Base-by-base conservation (phyloP, 2,888 invertebrate genomes). In the Ecliptopera silaceata region DNA sequence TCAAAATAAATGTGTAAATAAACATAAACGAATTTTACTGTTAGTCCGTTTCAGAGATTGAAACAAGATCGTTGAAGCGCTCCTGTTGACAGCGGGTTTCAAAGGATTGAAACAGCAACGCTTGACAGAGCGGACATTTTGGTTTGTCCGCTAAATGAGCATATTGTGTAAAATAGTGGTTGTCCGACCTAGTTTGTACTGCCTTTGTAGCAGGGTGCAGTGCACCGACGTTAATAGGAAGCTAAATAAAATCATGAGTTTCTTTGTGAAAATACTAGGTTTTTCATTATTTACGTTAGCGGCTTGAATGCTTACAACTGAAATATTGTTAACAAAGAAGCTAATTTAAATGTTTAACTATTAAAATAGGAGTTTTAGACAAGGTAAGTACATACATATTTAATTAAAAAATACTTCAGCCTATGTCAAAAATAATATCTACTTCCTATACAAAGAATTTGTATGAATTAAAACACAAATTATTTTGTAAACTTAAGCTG, bases 121-220 rank as follows among this genome's bases (percentile, higher is more conserved):
- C n/a, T 26, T 6, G 26, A 8, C 6, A 26, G 8, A 26, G 8
- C 13, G 34, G 34, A 36, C 36, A 15, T 15, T 36, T 10, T 3
- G 2, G 10, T 41, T 44, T 13, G 29, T 34, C 52, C 48, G 53
- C 49, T 53, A 15, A 2, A 4, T 52, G 11, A 8, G 34, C 45
- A 43, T 51, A 47, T 12, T 15, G 17, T n/a, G 15, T 39, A 20
- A 58, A 18, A 57, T 47, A 48, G 36, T 45, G 43, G 47, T 53
- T 18, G 31, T 26, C 22, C 65, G 69, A 69, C 74, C 75, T 42
- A 73, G 54, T 70, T 72, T 45, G 47, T 52, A 31, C 22, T 42
- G 55, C 59, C 65, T 64, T 71, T 72, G 67, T 70, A 61, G 61
- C 45, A 62, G 69, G 65, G 69, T 69, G 69, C 70, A 72, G 60